A percentile compares a stretch with the other conserved stretches of the same genome.
Conservation (phyloP, 1,140 invertebrate species). For the Trichonephila clavata region DNA sequence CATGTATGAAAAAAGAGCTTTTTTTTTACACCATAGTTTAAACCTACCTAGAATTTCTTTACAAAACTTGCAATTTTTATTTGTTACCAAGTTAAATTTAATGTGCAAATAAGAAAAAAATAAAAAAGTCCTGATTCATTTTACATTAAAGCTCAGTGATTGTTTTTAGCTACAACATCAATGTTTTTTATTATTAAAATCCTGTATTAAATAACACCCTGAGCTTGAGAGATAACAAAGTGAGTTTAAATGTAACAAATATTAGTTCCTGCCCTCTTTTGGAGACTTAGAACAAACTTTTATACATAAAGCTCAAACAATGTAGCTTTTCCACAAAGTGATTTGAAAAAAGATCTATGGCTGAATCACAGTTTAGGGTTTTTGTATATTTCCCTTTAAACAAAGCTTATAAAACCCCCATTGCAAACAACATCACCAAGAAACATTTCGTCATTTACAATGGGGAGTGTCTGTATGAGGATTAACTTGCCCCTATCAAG, state of each 20-base stretch:
- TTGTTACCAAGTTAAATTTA: background rate
- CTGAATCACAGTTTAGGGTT: slow-evolving; percentile 34
- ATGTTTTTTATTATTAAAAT: slow-evolving; percentile 64
- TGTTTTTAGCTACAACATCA: slow-evolving; percentile 49
- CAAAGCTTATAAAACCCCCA: slow-evolving; percentile 16
- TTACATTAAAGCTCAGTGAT: slow-evolving; percentile 58
- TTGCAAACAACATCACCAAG: slow-evolving; percentile 12
- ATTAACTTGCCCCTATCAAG: background rate
- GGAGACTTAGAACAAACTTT: slow-evolving; percentile 53
- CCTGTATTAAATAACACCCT: slow-evolving; percentile 68
- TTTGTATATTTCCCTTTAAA: background rate
- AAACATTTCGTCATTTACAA: slow-evolving; percentile 3
- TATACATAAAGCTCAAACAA: slow-evolving; percentile 74
- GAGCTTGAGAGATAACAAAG: slow-evolving; percentile 72
- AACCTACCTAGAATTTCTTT: background rate
- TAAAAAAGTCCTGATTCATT: background rate
- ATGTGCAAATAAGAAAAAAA: background rate
- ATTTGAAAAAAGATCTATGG: slow-evolving; percentile 32
- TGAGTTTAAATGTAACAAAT: slow-evolving; percentile 70
- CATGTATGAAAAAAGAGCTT: background rate
- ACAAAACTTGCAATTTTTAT: background rate
- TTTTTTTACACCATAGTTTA: background rate
- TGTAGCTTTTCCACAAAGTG: slow-evolving; percentile 20
- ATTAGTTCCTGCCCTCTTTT: slow-evolving; percentile 44
- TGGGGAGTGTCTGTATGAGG: background rate